A percentile compares a stretch with the other conserved stretches of the same genome.
phyloP scores from a whole-genome alignment of 2,113 vertebrate genomes.

The Vireo altiloquus region DNA sequence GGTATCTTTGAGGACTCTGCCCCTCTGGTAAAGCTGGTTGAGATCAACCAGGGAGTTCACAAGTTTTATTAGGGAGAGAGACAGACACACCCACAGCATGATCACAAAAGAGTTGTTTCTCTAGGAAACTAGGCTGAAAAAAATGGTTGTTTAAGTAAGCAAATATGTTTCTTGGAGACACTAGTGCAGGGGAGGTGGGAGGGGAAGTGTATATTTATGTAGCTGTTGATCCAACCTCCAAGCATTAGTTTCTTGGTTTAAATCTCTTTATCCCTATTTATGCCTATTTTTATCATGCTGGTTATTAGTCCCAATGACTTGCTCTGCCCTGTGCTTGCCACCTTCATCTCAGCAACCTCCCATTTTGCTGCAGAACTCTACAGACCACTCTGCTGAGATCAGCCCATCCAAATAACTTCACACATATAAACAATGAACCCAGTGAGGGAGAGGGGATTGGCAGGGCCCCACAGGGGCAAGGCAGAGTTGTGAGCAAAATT shows the following conservation, averaged over 20 bases:
- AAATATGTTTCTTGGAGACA: slow-evolving; percentile 21
- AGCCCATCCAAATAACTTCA: background rate
- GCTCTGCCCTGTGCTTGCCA: background rate
- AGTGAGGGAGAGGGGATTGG: background rate
- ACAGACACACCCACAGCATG: background rate
- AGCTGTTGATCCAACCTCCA: background rate
- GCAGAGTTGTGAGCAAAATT: background rate
- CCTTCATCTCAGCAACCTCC: background rate
- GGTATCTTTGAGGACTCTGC: background rate
- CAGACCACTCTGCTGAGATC: background rate
- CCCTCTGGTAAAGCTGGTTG: background rate
- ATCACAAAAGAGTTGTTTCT: slow-evolving; percentile 24
- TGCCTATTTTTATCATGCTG: background rate
- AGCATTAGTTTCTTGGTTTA: slow-evolving; percentile 1
- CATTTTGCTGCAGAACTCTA: background rate
- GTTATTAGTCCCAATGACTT: background rate
- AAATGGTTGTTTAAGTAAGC: background rate
- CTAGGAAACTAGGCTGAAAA: slow-evolving; percentile 12
- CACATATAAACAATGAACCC: background rate
- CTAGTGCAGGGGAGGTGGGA: background rate
- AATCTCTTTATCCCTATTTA: slow-evolving; percentile 1
- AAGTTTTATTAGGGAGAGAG: slow-evolving; percentile 15
- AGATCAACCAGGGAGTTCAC: background rate
- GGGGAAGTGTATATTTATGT: background rate
- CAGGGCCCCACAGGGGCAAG: background rate